Percentiles rank a stretch among this genome's conserved stretches.
These are phyloP conservation scores for Andrena flavipes DNA, from an alignment of 2,888 invertebrate genomes.

Conservation along the genomic window DNA sequence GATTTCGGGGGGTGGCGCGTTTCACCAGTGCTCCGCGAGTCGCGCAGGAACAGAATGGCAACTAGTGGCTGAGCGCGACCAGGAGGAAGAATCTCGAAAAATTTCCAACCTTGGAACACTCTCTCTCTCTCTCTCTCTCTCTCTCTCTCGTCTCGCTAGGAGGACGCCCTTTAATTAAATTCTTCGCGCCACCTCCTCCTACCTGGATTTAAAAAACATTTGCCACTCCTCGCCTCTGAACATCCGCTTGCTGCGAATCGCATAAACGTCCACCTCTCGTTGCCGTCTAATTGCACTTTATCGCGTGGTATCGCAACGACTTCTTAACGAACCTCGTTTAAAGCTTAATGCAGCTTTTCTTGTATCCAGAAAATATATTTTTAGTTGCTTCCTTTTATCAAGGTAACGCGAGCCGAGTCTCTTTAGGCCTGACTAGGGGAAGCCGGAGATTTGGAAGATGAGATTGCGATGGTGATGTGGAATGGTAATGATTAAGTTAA, in stretches of 20 bases:
- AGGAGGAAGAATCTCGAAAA: slow-evolving; percentile 55
- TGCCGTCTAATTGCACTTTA: slow-evolving; percentile 2
- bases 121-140: too few relatives aligned
- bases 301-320: not conserved
- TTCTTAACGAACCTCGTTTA: not conserved
- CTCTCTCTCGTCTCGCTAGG: not conserved
- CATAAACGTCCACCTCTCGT: slow-evolving; percentile 4
- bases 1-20: slow-evolving; percentile 78
- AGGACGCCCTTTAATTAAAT: slow-evolving; percentile 56
- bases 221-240: not conserved
- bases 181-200: slow-evolving; percentile 48
- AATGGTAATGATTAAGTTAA: too few relatives aligned
- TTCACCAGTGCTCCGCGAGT: slow-evolving; percentile 67
- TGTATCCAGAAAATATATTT: too few relatives aligned
- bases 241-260: not conserved
- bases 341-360: too few relatives aligned
- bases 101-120: slow-evolving; percentile 30
- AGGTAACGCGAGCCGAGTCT: too few relatives aligned
- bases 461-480: too few relatives aligned
- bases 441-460: too few relatives aligned
- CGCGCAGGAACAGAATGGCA: slow-evolving; percentile 68
- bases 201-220: slow-evolving; percentile 48
- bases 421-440: too few relatives aligned
- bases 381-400: too few relatives aligned
- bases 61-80: slow-evolving; percentile 69